phyloP scores from a whole-genome alignment of 2,113 vertebrate species.

The Procavia capensis region DNA sequence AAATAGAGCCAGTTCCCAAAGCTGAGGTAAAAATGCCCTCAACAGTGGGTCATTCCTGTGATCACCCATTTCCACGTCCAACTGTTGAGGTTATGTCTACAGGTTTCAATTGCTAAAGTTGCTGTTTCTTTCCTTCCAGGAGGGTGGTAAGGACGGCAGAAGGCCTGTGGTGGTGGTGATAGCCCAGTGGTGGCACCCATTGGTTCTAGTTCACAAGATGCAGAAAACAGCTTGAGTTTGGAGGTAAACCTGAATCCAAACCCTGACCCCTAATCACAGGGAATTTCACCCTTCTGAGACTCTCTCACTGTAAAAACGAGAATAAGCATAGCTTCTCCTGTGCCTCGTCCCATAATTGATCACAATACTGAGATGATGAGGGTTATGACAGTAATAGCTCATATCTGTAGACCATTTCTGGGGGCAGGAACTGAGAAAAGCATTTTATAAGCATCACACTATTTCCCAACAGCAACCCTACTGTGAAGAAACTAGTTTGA shows the following conservation, averaged over 20 bases:
- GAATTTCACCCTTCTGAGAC: neutral
- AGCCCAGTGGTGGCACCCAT: neutral
- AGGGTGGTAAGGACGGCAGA: neutral
- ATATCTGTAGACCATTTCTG: neutral
- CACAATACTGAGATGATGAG: neutral
- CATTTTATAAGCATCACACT: too few species aligned
- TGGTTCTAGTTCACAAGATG: neutral
- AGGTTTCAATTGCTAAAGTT: neutral
- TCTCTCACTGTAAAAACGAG: neutral
- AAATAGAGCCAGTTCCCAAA: neutral
- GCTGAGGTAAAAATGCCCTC: neutral
- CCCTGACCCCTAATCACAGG: neutral
- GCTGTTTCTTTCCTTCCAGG: neutral
- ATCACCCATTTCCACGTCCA: neutral
- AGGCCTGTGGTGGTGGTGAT: neutral
- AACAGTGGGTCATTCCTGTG: neutral
- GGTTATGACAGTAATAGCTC: neutral
- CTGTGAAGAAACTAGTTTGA: neutral
- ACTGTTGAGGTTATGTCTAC: neutral
- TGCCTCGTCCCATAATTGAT: neutral
- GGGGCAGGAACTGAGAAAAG: neutral
- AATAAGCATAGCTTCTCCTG: neutral
- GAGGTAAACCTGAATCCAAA: neutral
- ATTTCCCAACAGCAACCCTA: too few species aligned
- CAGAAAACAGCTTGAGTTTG: neutral